Evolutionary conservation across 2,113 vertebrate species (phyloP).

Genomic region (Austrofundulus limnaeus): DNA sequence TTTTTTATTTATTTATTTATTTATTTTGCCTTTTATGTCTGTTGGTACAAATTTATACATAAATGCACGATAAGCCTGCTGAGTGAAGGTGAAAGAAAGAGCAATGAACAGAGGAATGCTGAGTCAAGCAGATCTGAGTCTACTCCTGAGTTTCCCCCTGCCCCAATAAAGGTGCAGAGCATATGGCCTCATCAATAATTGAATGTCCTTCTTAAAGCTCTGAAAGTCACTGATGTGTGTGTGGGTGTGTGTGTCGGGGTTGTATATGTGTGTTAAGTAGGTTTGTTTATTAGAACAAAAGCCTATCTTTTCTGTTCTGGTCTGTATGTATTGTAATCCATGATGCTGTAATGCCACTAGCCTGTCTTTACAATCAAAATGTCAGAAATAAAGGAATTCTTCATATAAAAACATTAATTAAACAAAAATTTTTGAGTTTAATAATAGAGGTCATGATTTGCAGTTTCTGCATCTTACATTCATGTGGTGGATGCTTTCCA

Average conservation of each 20-base stretch:
- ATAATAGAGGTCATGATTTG: too few relatives aligned
- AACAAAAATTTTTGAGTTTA: neutral
- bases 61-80: constrained; percentile 56
- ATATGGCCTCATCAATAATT: constrained; percentile 81
- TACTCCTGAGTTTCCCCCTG: constrained; percentile 52
- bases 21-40: constrained; percentile 39
- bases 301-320: neutral
- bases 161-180: constrained; percentile 65
- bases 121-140: constrained; percentile 71
- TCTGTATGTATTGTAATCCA: neutral
- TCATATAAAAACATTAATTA: neutral
- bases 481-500: too few relatives aligned
- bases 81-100: constrained; percentile 67
- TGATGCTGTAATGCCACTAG: neutral
- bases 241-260: neutral
- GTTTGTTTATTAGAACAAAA: constrained; percentile 9
- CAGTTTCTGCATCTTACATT: too few relatives aligned
- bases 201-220: constrained; percentile 62
- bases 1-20: constrained; percentile 44
- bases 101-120: constrained; percentile 70
- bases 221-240: constrained; percentile 25
- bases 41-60: constrained; percentile 12
- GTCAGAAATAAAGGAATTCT: neutral
- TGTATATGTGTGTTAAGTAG: neutral
- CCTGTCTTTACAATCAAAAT: neutral